Base-by-base conservation (phyloP, 2,888 invertebrate species). In the Papilio protenor region DNA sequence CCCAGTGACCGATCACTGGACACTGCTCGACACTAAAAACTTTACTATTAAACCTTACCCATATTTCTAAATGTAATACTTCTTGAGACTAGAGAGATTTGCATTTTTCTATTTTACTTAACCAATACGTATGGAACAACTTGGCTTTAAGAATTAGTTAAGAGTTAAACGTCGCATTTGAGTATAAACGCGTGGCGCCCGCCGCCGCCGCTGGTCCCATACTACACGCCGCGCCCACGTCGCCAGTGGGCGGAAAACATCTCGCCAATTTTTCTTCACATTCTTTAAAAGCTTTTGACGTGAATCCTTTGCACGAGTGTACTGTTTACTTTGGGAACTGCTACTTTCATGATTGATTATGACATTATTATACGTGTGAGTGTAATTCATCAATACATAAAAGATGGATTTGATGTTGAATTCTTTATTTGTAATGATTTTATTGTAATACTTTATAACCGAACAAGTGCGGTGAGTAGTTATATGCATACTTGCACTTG, bases 251-350 rank as follows among this genome's bases (percentile, higher is more conserved):
- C 89, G 86, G 88, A 90, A 90, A 92, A 92, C 86, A 86, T 87
- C 83, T 86, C 87, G 86, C 81, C 87, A 88, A 87, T 89, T 93
- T 93, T 91, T 90, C 90, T 84, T 83, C 83, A 82, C 85, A 45
- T 82, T 85, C 88, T 85, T 85, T 86, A 91, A 93, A 94, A 93
- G 92, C 94, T 94, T 94, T 94, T 93, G 94, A 88, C 91, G 90
- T 88, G 85, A 87, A 82, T 85, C 86, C 91, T 91, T 92, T 91
- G 89, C 85, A 85, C 85, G 86, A 82, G 84, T 90, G 86, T 84
- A 81, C 81, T 84, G 84, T 82, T 83, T 84, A 84, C 85, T 84
- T 11, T 8, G 10, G 47, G 23, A 84, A 88, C 86, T 85, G 82
- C 83, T 33, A 33, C 18, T 69, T 69, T 18, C 33, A 45, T 69